Evolutionary conservation across 1,140 invertebrate genomes (phyloP), one percentile per base, ranked within the genome.

Genomic region (Paracyclopina nana): DNA sequence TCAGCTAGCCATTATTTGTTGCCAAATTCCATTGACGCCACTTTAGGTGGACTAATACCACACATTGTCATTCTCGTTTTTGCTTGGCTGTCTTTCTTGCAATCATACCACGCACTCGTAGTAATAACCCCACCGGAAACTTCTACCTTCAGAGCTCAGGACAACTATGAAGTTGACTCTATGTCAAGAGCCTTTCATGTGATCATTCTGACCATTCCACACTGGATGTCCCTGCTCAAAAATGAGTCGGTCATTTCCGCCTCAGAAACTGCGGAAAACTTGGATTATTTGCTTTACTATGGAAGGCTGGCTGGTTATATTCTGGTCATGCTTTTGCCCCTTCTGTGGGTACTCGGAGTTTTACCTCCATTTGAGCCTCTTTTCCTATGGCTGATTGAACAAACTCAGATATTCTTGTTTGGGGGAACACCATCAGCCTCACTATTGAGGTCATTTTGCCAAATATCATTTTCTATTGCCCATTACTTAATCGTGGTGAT

Each of bases 311-410:
- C 26, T 28, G 22, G 18, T 6, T 64, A 68, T 53, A 55, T 66
- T 31, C 46, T 66, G 18, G 65, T 68, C 58, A 57, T 59, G 12
- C 57, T 59, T 43, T 54, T 68, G 38, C 63, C 66, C 18, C 28
- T 70, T 5, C 53, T 68, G 5, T 70, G 68, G 68, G 58, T 63
- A 16, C 44, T 62, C 6, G 68, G 67, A 0, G 52, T 69, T 12
- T 54, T 69, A 9, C 64, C 68, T 27, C 66, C 68, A 24, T 49
- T 68, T 28, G 68, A 69, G 58, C 60, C 65, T 5, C 59, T 67
- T n/a, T 31, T 69, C 14, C 54, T 67, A 1, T 68, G 67, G 65
- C 40, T 64, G 11, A 43, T 60, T 6, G 68, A 70, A 55, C 68
- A 69, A 56, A 56, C 60, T 16, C 62, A 63, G 49, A 60, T 67